These are phyloP conservation scores for Aphidius colemani DNA, from an alignment of 2,888 invertebrate species.

Conservation along the genomic window DNA sequence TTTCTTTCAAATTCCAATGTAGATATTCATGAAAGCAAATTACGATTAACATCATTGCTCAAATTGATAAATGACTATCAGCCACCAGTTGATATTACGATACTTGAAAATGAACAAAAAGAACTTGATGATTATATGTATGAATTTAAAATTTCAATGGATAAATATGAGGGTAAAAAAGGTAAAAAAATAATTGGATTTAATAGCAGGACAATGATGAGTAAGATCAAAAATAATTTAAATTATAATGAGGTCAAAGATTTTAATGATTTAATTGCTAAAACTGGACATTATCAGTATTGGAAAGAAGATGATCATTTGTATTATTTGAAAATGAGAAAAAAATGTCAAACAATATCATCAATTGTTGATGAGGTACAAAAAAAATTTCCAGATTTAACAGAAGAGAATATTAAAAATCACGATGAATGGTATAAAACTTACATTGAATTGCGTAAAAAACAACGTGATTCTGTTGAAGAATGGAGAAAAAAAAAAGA, in stretches of 20 bases:
- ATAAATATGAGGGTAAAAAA: slow-evolving; percentile 41
- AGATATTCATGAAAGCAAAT: slow-evolving; percentile 48
- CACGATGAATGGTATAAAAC: slow-evolving; percentile 63
- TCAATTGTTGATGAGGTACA: slow-evolving; percentile 45
- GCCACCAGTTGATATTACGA: slow-evolving; percentile 35
- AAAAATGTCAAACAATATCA: slow-evolving; percentile 42
- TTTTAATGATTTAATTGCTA: slow-evolving; percentile 47
- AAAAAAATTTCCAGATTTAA: slow-evolving; percentile 50
- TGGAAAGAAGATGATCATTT: slow-evolving; percentile 54
- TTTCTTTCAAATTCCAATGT: slow-evolving; percentile 6
- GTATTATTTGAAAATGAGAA: slow-evolving; percentile 48
- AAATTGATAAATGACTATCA: slow-evolving; percentile 49
- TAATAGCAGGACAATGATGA: not conserved
- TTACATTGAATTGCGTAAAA: slow-evolving; percentile 59
- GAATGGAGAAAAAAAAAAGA: slow-evolving; percentile 59
- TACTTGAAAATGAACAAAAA: slow-evolving; percentile 42
- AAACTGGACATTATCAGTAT: slow-evolving; percentile 52
- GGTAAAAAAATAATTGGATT: not conserved
- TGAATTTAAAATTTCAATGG: slow-evolving; percentile 37
- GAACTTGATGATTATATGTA: slow-evolving; percentile 42
- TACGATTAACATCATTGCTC: slow-evolving; percentile 45
- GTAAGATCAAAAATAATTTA: slow-evolving; percentile 28
- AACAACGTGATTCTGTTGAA: slow-evolving; percentile 57
- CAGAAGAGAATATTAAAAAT: slow-evolving; percentile 55
- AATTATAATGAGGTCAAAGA: slow-evolving; percentile 42